Base-by-base conservation (phyloP, 2,797 vertebrate species). In the Sebastiscus albofasciatus region DNA sequence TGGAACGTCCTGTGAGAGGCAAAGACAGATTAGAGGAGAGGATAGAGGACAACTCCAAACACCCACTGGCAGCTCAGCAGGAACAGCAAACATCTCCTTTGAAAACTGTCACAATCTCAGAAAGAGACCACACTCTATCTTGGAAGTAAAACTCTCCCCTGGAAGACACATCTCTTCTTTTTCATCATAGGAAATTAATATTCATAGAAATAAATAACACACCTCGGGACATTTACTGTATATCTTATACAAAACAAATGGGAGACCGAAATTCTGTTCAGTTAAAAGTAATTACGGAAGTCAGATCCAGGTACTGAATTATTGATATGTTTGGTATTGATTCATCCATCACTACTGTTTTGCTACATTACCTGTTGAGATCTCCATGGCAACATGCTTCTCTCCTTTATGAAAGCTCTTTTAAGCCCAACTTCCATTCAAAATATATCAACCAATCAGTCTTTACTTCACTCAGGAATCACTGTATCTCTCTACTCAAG, bases 61-160 rank as follows among this genome's bases (percentile, higher is more conserved):
- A 82, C 73, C 85, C 46, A 75, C 76, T 6, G 33, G 71, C 74
- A 62, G 61, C 71, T 87, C 75, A 52, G 86, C 49, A 66, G 75
- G 71, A 87, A 85, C 52, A 66, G 79, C 61, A 83, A 88, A 86
- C 56, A 85, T 20, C 18, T 72, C 66, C 62, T 78, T 70, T 82
- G 75, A 85, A 89, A 83, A 24, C 18, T 80, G 75, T 75, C 56
- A 71, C 8, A 65, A 16, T 22, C 14, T 29, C 42, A 69, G 16
- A 61, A 12, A 61, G 7, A n/a, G 11, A 60, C 9, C 3, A 18
- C 16, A 33, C 58, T 46, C 42, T 46, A 46, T 46, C 42, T 46
- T 46, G 18, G 42, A 46, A 0, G 42, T 46, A 46, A 46, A 46
- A 18, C 42, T 46, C 42, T 46, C 42, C 42, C 7, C 14, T 46